Percentiles rank a stretch among this genome's conserved stretches.
Conservation (phyloP, 2,888 invertebrate genomes). For the Choreutis nemorana region DNA sequence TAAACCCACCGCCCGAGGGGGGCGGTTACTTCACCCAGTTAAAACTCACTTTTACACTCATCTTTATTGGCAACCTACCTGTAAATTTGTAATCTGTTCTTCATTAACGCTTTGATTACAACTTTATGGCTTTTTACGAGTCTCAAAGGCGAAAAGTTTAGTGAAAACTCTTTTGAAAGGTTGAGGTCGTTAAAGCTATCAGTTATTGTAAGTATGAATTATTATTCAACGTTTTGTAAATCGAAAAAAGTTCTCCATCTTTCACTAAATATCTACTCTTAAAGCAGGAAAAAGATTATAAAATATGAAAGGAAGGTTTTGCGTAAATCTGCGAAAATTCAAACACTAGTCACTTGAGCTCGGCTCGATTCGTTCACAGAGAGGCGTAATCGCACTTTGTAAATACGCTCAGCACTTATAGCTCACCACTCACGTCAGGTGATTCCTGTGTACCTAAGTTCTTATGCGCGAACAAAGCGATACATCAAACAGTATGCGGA, state of each 20-base stretch:
- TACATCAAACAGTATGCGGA: slow-evolving; percentile 22
- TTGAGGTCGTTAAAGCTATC: too few relatives aligned
- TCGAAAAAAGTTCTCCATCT: too few relatives aligned
- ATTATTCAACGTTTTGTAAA: too few relatives aligned
- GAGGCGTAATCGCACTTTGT: slow-evolving; percentile 50
- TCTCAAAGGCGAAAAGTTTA: too few relatives aligned
- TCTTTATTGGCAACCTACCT: slow-evolving; percentile 53
- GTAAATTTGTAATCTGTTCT: slow-evolving; percentile 45
- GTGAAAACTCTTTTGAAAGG: too few relatives aligned
- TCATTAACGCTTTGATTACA: slow-evolving; percentile 39
- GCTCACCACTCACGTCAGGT: slow-evolving; percentile 47
- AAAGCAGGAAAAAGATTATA: neutral
- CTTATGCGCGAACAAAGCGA: slow-evolving; percentile 44
- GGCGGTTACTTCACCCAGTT: slow-evolving; percentile 45
- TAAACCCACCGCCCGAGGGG: slow-evolving; percentile 40
- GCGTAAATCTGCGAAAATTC: slow-evolving; percentile 1
- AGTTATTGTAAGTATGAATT: too few relatives aligned
- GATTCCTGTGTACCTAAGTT: slow-evolving; percentile 41
- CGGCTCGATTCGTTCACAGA: slow-evolving; percentile 13
- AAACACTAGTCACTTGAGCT: neutral
- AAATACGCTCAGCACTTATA: slow-evolving; percentile 60
- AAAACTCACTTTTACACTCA: slow-evolving; percentile 55
- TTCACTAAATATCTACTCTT: neutral
- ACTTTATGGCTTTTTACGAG: neutral
- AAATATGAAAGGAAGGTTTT: neutral